Percentiles rank a stretch among this genome's conserved stretches.
Conservation (phyloP, 2,888 invertebrate genomes). For the Nasonia oneida region DNA sequence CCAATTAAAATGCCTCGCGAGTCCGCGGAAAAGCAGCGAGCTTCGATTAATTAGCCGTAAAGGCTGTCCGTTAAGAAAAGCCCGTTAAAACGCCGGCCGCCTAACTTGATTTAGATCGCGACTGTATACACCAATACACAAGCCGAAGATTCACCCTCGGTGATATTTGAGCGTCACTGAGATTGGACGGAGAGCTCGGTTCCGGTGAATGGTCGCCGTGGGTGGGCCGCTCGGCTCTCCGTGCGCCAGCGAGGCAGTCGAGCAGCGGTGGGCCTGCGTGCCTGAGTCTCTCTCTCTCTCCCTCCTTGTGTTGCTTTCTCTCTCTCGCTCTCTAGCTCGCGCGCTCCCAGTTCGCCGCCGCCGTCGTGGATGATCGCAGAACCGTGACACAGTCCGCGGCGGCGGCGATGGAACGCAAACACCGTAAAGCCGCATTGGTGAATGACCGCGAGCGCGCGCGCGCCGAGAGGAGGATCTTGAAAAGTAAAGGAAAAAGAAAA, state of each 20-base stretch:
- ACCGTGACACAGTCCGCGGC: constrained; percentile 67
- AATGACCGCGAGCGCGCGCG: constrained; percentile 59
- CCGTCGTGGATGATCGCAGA: constrained; percentile 64
- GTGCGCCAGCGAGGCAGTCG: constrained; percentile 82
- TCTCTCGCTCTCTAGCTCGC: constrained; percentile 28
- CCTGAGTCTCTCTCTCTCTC: constrained; percentile 64
- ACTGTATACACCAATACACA: background rate
- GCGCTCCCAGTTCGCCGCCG: constrained; percentile 55
- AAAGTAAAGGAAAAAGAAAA: constrained; percentile 29
- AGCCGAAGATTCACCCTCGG: background rate
- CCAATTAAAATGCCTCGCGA: background rate
- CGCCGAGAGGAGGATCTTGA: constrained; percentile 45
- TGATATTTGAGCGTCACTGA: constrained; percentile 59
- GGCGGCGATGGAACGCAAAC: constrained; percentile 63
- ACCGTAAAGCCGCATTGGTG: constrained; percentile 63
- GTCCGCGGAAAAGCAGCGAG: background rate
- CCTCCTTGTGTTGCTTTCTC: constrained; percentile 28
- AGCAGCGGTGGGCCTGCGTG: constrained; percentile 81
- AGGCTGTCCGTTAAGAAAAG: background rate
- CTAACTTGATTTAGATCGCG: constrained; percentile 7
- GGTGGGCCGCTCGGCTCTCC: constrained; percentile 78
- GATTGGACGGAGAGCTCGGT: constrained; percentile 70
- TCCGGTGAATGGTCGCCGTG: constrained; percentile 79
- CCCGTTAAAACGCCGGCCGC: background rate
- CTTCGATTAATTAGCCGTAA: background rate